Evolutionary conservation across 2,888 invertebrate species (phyloP).

Genomic region (Zaprionus bogoriensis): DNA sequence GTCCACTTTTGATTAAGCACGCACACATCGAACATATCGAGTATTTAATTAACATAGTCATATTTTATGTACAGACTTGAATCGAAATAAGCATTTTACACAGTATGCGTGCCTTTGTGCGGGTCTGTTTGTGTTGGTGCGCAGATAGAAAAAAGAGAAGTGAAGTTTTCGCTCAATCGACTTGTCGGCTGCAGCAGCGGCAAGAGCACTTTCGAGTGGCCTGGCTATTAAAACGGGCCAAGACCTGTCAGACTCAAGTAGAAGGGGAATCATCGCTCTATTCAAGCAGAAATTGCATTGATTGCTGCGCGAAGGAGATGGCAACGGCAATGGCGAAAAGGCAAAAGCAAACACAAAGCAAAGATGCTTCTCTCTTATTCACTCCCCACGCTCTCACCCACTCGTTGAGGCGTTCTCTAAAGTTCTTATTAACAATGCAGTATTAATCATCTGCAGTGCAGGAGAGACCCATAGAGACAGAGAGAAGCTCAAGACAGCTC

Average conservation of each 20-base stretch:
- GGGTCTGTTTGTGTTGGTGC: neutral
- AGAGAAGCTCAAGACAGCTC: neutral
- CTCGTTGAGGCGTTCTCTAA: neutral
- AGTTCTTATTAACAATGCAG: neutral
- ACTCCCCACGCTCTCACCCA: neutral
- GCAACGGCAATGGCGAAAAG: slow-evolving; percentile 5
- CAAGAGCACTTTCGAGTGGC: slow-evolving; percentile 45
- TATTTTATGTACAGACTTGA: slow-evolving; percentile 6
- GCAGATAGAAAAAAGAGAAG: slow-evolving; percentile 23
- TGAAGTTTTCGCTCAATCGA: slow-evolving; percentile 55
- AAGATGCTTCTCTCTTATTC: neutral
- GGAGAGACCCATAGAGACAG: no score
- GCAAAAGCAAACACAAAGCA: slow-evolving; percentile 2
- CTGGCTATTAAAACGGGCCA: slow-evolving; percentile 66
- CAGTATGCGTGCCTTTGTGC: neutral
- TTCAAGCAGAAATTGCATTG: slow-evolving; percentile 59
- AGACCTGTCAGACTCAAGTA: slow-evolving; percentile 65
- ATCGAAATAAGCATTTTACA: slow-evolving; percentile 14
- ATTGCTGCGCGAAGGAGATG: slow-evolving; percentile 10
- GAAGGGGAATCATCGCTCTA: slow-evolving; percentile 58
- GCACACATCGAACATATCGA: neutral
- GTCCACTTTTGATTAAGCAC: slow-evolving; percentile 11
- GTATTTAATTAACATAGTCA: slow-evolving; percentile 29
- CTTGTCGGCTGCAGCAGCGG: slow-evolving; percentile 60
- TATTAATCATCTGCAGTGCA: neutral